Conservation (phyloP, 1,140 invertebrate genomes). For the Vanessa atalanta region DNA sequence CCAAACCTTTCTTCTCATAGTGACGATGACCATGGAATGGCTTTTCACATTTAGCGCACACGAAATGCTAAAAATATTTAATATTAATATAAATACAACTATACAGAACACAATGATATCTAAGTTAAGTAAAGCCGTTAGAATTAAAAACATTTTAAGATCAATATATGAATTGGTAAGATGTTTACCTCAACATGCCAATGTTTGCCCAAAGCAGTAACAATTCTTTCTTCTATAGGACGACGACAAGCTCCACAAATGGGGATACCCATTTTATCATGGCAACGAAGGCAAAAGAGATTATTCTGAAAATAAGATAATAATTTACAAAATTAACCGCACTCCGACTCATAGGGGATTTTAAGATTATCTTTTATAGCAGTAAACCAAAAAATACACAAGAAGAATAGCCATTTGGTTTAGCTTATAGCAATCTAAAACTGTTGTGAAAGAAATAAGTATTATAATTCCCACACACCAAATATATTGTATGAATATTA, state of each 20-base stretch:
- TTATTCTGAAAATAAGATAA: constrained; percentile 86
- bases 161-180: not conserved
- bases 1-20: constrained; percentile 99
- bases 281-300: constrained; percentile 97
- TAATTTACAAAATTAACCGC: not conserved
- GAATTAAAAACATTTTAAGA: not conserved
- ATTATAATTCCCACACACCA: too few relatives aligned
- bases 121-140: too few relatives aligned
- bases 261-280: constrained; percentile 99
- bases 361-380: too few relatives aligned
- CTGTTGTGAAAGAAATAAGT: too few relatives aligned
- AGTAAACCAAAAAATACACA: too few relatives aligned
- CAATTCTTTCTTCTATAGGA: constrained; percentile 97
- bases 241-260: constrained; percentile 98
- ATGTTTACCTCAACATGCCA: constrained; percentile 96
- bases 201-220: constrained; percentile 98
- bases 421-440: too few relatives aligned
- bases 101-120: not conserved
- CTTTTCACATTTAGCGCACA: constrained; percentile 99
- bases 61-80: constrained; percentile 91
- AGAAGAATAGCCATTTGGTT: too few relatives aligned
- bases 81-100: not conserved
- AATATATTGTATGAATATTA: too few relatives aligned
- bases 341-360: too few relatives aligned
- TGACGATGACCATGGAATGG: constrained; percentile 99